These are phyloP conservation scores for Agriotes lineatus DNA, from an alignment of 2,888 invertebrate genomes.

Conservation along the genomic window DNA sequence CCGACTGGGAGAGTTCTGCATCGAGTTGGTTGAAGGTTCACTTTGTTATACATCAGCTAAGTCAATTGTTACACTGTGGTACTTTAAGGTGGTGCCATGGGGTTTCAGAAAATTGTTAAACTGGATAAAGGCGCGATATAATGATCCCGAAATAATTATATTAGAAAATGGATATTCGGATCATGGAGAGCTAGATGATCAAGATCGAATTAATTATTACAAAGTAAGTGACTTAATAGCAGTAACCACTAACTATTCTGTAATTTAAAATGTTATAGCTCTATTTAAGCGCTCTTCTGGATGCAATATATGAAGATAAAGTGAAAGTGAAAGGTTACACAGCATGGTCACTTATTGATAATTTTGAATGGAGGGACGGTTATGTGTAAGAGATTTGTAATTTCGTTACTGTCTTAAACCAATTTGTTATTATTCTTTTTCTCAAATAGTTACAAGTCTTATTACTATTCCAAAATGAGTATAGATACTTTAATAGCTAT, in stretches of 20 bases:
- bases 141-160: constrained; percentile 69
- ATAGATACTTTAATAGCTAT: no score
- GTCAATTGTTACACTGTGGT: background rate
- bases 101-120: constrained; percentile 70
- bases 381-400: background rate
- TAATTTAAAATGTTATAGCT: constrained; percentile 39
- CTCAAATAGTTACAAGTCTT: no score
- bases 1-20: background rate
- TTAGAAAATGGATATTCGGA: constrained; percentile 73
- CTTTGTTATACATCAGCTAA: background rate
- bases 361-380: constrained; percentile 55
- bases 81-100: constrained; percentile 65
- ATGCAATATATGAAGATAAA: constrained; percentile 52
- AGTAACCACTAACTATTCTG: background rate
- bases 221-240: constrained; percentile 26
- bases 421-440: no score
- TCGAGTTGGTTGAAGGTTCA: constrained; percentile 26
- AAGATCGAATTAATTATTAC: constrained; percentile 64
- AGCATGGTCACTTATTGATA: constrained; percentile 59
- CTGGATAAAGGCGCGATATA: constrained; percentile 62
- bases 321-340: constrained; percentile 54
- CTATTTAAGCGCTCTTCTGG: constrained; percentile 50
- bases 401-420: no score
- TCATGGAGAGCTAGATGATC: constrained; percentile 66
- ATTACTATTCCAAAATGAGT: no score